Conservation (phyloP, 2,888 invertebrate species). For the Blastobasis adustella region DNA sequence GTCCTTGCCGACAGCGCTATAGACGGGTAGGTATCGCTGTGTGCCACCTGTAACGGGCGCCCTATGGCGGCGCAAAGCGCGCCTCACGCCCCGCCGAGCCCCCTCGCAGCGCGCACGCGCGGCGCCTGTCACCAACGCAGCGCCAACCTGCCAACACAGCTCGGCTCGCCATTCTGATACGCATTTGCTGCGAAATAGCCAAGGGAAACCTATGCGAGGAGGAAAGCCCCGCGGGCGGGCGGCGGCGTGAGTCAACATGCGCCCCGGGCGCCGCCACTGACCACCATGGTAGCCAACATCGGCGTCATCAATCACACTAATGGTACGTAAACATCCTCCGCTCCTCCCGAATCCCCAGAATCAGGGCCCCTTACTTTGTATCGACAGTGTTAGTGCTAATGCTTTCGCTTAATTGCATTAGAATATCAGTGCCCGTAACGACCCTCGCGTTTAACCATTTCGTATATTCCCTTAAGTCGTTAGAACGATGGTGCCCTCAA, state of each 20-base stretch:
- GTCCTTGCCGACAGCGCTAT: slow-evolving; percentile 49
- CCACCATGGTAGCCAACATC: slow-evolving; percentile 63
- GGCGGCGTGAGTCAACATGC: slow-evolving; percentile 22
- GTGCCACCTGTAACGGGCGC: slow-evolving; percentile 33
- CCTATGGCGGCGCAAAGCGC: slow-evolving; percentile 49
- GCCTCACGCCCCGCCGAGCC: slow-evolving; percentile 63
- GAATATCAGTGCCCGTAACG: no score
- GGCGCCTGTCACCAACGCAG: slow-evolving; percentile 38
- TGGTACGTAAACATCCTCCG: slow-evolving; percentile 58
- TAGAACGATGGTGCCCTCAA: no score
- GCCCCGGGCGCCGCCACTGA: slow-evolving; percentile 26
- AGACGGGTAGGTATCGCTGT: slow-evolving; percentile 13
- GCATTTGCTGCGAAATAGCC: slow-evolving; percentile 9
- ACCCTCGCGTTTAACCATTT: no score
- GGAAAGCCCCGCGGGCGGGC: slow-evolving; percentile 12
- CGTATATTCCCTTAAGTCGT: no score
- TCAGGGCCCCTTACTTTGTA: no score
- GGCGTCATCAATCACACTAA: slow-evolving; percentile 55
- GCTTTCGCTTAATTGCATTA: no score
- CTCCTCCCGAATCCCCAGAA: no score
- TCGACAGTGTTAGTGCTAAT: no score
- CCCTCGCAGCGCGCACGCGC: slow-evolving; percentile 53
- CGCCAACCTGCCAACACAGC: slow-evolving; percentile 51
- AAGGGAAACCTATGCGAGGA: not conserved
- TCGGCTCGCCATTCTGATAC: slow-evolving; percentile 42